These are phyloP conservation scores for Mythimna albipuncta DNA, from an alignment of 2,888 invertebrate species.

Conservation along the genomic window DNA sequence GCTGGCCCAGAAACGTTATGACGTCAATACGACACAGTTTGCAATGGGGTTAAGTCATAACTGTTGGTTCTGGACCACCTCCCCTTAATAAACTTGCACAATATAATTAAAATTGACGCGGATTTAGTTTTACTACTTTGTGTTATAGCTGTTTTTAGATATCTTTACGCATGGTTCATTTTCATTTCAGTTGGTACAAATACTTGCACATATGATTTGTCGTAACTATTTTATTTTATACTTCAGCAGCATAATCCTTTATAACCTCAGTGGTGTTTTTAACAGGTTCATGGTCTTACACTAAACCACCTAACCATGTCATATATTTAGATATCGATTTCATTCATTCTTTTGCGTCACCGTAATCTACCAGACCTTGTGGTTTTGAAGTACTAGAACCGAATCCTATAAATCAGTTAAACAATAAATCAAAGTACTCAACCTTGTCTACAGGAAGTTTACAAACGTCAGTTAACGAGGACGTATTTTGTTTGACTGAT, in stretches of 20 bases:
- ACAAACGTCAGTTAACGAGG: constrained; percentile 28
- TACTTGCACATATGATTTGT: not conserved
- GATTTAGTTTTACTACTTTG: constrained; percentile 18
- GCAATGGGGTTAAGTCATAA: constrained; percentile 64
- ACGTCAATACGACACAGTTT: constrained; percentile 83
- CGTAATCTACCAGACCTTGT: constrained; percentile 8
- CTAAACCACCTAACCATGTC: not conserved
- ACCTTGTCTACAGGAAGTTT: constrained; percentile 44
- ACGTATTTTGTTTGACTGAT: constrained; percentile 14
- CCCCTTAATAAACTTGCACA: constrained; percentile 49
- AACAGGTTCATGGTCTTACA: not conserved
- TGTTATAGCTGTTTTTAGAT: constrained; percentile 6
- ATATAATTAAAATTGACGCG: constrained; percentile 28
- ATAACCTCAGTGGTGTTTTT: not conserved
- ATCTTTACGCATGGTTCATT: not conserved
- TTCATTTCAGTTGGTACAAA: not conserved
- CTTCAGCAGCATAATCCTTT: not conserved
- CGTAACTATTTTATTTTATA: not conserved
- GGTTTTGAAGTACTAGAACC: constrained; percentile 18
- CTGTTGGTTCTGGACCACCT: constrained; percentile 43
- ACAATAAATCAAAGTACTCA: constrained; percentile 24
- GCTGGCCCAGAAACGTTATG: constrained; percentile 83
- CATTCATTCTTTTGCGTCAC: constrained; percentile 2
- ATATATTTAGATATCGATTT: not conserved
- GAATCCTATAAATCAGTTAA: constrained; percentile 18